These are phyloP conservation scores for Drosophila ohnishii DNA, from an alignment of 1,140 invertebrate species.

Conservation along the genomic window DNA sequence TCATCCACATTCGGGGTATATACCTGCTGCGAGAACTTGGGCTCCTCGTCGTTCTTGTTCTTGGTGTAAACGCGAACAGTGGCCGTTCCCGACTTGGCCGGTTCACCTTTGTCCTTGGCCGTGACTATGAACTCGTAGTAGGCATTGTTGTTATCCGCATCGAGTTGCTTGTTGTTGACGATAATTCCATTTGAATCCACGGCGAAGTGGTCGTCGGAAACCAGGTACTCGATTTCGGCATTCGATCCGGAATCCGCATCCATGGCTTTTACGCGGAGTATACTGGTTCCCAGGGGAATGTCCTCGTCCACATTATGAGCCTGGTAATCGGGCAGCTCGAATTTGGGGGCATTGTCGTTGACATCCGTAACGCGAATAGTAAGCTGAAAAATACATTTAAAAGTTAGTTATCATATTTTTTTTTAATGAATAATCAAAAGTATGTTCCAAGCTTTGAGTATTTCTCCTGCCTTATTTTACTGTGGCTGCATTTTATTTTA, in stretches of 20 bases:
- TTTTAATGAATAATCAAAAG: neutral
- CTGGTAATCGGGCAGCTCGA: conserved; percentile 97
- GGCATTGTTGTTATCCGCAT: conserved; percentile 98
- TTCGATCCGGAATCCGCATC: conserved; percentile 96
- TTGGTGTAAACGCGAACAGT: conserved; percentile 97
- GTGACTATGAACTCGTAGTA: conserved; percentile 97
- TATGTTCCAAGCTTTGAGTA: neutral
- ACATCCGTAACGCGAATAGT: conserved; percentile 97
- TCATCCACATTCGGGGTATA: conserved; percentile 98
- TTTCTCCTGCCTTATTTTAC: neutral
- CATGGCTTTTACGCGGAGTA: conserved; percentile 95
- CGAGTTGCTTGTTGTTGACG: conserved; percentile 95
- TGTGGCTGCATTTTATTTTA: neutral
- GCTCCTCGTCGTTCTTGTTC: conserved; percentile 98
- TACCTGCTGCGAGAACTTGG: conserved; percentile 97
- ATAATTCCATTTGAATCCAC: conserved; percentile 96
- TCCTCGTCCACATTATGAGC: conserved; percentile 97
- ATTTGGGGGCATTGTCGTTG: conserved; percentile 97
- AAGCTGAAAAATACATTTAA: conserved; percentile 85
- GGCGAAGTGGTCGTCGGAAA: conserved; percentile 95
- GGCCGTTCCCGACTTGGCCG: conserved; percentile 94
- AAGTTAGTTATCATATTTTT: neutral
- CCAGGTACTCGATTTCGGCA: conserved; percentile 96
- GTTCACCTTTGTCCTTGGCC: conserved; percentile 96
- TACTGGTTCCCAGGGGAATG: conserved; percentile 94